Conservation (phyloP, 2,888 invertebrate genomes). For the Syrista parreyssii region DNA sequence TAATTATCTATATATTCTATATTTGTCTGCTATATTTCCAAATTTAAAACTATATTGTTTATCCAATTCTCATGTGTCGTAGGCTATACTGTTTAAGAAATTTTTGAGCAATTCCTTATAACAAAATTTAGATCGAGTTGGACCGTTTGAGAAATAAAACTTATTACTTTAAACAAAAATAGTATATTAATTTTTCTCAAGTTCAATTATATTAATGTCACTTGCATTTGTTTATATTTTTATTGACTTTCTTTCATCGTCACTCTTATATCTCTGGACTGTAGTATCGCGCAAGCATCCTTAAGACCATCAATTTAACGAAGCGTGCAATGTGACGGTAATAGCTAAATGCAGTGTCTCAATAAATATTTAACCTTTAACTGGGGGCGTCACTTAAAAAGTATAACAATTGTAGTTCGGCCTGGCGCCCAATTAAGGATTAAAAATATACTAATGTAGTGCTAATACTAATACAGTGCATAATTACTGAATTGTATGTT, state of each 20-base stretch:
- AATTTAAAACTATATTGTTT: too few relatives aligned
- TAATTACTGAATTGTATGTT: background rate
- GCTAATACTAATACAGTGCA: background rate
- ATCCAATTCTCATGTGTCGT: too few relatives aligned
- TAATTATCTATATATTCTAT: too few relatives aligned
- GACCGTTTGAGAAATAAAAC: too few relatives aligned
- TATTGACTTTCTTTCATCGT: background rate
- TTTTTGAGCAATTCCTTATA: too few relatives aligned
- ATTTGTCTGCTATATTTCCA: too few relatives aligned
- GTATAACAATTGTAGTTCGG: background rate
- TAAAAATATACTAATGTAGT: background rate
- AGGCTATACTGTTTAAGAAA: too few relatives aligned
- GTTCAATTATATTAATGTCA: too few relatives aligned
- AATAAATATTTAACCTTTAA: background rate
- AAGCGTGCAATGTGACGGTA: background rate
- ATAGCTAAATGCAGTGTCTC: background rate
- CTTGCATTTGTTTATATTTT: background rate
- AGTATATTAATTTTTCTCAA: too few relatives aligned
- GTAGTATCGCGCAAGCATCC: background rate
- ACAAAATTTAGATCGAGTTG: too few relatives aligned
- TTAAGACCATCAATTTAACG: background rate
- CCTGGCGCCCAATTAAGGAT: background rate
- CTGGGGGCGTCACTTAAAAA: background rate
- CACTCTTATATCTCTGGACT: background rate
- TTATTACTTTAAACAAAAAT: too few relatives aligned